Evolutionary conservation across 2,888 invertebrate genomes (phyloP).

Genomic region (Acronicta leporina): DNA sequence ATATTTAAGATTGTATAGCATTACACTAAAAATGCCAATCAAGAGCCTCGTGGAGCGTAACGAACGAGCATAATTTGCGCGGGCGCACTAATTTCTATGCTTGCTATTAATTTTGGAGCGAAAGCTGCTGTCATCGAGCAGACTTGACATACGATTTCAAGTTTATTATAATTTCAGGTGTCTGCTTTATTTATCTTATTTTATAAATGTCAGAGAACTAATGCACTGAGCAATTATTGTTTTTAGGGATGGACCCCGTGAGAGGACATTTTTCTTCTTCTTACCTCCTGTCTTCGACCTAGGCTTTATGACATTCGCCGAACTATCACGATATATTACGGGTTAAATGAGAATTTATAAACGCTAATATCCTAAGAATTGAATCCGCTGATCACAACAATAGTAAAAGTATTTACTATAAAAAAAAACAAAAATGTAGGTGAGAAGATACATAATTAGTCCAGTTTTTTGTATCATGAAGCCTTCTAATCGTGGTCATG

Average conservation of each 20-base stretch:
- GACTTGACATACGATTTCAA: conserved; percentile 7
- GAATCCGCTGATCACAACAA: too few species aligned
- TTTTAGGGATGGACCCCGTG: too few species aligned
- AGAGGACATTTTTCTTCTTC: too few species aligned
- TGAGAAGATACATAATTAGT: conserved; percentile 49
- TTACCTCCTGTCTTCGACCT: too few species aligned
- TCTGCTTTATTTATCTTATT: conserved; percentile 5
- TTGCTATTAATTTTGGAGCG: conserved; percentile 42
- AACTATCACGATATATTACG: too few species aligned
- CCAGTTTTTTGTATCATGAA: conserved; percentile 40
- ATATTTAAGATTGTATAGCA: conserved; percentile 58
- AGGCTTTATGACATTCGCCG: too few species aligned
- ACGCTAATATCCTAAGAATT: too few species aligned
- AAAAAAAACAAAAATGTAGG: conserved; percentile 29
- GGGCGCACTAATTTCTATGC: conserved; percentile 41
- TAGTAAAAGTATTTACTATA: too few species aligned
- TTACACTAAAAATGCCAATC: conserved; percentile 66
- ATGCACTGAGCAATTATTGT: too few species aligned
- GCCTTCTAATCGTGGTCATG: conserved; percentile 62
- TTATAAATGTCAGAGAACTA: too few species aligned
- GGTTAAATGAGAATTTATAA: too few species aligned
- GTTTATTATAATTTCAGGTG: conserved; percentile 21
- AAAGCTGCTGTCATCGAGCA: conserved; percentile 34
- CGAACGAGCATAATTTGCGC: conserved; percentile 37
- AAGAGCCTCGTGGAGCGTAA: conserved; percentile 56